Evolutionary conservation across 2,888 invertebrate genomes (phyloP).

Genomic region (Rapana venosa): DNA sequence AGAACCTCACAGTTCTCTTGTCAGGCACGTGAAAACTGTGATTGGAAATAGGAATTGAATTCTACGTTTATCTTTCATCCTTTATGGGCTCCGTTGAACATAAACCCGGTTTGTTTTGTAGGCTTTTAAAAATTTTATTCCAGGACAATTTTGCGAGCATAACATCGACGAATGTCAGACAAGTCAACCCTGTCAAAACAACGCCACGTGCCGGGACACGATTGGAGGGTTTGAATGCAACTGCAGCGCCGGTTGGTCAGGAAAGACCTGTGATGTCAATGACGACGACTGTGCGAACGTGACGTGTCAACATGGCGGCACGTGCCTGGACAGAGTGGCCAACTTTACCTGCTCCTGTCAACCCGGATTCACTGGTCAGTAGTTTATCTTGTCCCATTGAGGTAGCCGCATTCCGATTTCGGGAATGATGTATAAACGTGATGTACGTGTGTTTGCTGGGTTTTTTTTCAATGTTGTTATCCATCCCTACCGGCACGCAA

Average conservation of each 20-base stretch:
- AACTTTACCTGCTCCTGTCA: constrained; percentile 62
- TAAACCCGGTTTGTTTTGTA: no score
- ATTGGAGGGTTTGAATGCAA: constrained; percentile 61
- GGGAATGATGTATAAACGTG: no score
- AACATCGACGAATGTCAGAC: constrained; percentile 81
- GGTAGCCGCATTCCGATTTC: no score
- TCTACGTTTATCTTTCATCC: no score
- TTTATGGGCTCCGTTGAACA: no score
- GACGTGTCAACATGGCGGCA: constrained; percentile 66
- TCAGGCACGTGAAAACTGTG: no score
- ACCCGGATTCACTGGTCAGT: constrained; percentile 62
- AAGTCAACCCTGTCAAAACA: constrained; percentile 88
- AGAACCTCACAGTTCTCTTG: no score
- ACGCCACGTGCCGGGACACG: constrained; percentile 85
- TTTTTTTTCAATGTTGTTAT: no score
- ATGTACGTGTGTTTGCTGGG: no score
- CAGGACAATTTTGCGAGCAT: constrained; percentile 88
- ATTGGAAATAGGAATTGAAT: no score
- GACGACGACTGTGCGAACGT: constrained; percentile 60
- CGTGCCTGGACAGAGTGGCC: constrained; percentile 57
- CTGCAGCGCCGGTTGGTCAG: constrained; percentile 68
- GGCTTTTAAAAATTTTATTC: no score
- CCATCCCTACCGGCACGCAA: no score
- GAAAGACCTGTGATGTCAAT: constrained; percentile 64
- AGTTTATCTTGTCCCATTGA: not conserved